A percentile compares a stretch with the other conserved stretches of the same genome.
These are phyloP conservation scores for Lypha dubia DNA, from an alignment of 2,888 invertebrate species.

Conservation along the genomic window DNA sequence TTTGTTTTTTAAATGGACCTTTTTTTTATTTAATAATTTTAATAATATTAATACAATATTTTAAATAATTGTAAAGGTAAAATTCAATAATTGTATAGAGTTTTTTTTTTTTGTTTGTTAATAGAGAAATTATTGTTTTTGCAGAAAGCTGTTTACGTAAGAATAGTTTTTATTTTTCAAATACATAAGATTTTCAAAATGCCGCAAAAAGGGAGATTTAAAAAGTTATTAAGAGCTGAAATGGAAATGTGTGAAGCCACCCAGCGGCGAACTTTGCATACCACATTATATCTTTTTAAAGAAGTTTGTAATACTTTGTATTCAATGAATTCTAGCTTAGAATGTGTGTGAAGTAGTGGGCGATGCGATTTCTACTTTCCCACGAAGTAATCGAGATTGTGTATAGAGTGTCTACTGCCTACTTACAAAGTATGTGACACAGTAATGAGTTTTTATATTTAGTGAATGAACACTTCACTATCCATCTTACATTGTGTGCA, in stretches of 20 bases:
- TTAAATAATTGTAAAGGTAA: constrained; percentile 72
- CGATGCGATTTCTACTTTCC: too few species aligned
- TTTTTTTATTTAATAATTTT: constrained; percentile 55
- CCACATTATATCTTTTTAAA: too few species aligned
- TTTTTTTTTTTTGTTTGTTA: constrained; percentile 66
- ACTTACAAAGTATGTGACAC: too few species aligned
- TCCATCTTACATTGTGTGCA: too few species aligned
- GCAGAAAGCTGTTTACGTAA: constrained; percentile 71
- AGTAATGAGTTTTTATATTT: too few species aligned
- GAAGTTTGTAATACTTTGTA: too few species aligned
- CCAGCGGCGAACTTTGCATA: too few species aligned
- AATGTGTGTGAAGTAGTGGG: too few species aligned
- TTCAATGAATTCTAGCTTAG: too few species aligned
- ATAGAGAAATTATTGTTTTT: constrained; percentile 80
- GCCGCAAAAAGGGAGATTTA: constrained; percentile 46
- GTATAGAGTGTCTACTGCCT: too few species aligned
- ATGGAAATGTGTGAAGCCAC: not conserved
- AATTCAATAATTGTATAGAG: constrained; percentile 71
- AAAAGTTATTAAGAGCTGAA: not conserved
- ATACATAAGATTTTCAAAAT: constrained; percentile 68
- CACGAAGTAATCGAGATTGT: too few species aligned
- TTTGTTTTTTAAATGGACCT: constrained; percentile 76
- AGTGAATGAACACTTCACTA: too few species aligned
- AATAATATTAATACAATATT: constrained; percentile 74
- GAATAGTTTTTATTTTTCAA: constrained; percentile 49